Percentiles rank a stretch among this genome's conserved stretches.
These are phyloP conservation scores for Haliclystus octoradiatus DNA, from an alignment of 30 jellyfish, hydroid and myxozoan genomes.

Conservation along the genomic window DNA sequence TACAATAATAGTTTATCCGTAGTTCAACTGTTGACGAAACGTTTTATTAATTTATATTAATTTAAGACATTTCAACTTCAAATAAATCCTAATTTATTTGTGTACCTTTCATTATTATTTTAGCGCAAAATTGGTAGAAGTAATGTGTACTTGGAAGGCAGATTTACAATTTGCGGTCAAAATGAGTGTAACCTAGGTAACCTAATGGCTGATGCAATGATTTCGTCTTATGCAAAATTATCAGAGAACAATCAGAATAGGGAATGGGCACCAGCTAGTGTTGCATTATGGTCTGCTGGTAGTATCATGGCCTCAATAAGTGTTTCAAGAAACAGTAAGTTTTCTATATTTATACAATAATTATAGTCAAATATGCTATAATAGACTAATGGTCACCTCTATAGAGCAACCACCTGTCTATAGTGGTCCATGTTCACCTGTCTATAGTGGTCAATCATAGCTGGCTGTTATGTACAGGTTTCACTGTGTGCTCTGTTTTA, in stretches of 20 bases:
- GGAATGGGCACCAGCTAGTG: slow-evolving; percentile 52
- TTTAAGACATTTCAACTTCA: too few relatives aligned
- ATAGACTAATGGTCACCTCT: too few relatives aligned
- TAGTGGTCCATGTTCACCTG: too few relatives aligned
- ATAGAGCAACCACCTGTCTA: too few relatives aligned
- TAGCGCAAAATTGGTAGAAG: not conserved
- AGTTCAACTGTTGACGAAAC: too few relatives aligned
- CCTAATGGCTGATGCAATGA: slow-evolving; percentile 62
- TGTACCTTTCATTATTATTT: not conserved
- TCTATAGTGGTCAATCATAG: too few relatives aligned
- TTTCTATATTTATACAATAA: too few relatives aligned
- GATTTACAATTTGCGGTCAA: slow-evolving; percentile 36
- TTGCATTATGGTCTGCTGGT: slow-evolving; percentile 68
- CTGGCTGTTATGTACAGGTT: too few relatives aligned
- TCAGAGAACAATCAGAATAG: not conserved
- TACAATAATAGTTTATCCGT: not conserved
- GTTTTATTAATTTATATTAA: too few relatives aligned
- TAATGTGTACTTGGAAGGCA: slow-evolving; percentile 58
- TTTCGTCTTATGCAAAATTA: slow-evolving; percentile 10
- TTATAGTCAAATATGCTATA: too few relatives aligned
- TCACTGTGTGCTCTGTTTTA: too few relatives aligned
- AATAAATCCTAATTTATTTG: too few relatives aligned
- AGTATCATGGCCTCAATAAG: slow-evolving; percentile 13
- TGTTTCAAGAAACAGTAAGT: not conserved
- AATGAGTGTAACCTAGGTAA: slow-evolving; percentile 65